A percentile compares a stretch with the other conserved stretches of the same genome.
Evolutionary conservation across 1,140 invertebrate genomes (phyloP).

Genomic region (Geopemphigus sp.): DNA sequence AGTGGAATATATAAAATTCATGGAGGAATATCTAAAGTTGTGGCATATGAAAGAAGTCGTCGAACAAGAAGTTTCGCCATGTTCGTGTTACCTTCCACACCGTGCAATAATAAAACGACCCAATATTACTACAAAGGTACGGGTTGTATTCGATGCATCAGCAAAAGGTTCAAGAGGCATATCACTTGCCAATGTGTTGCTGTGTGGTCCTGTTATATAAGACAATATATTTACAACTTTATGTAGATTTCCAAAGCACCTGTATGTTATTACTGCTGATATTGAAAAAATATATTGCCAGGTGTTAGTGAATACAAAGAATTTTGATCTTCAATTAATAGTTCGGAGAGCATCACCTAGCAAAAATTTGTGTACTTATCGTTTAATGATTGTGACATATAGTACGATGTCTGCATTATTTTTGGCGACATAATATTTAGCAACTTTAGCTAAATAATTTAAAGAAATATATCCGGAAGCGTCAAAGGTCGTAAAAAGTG

Average conservation of each 20-base stretch:
- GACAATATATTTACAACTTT: conserved; percentile 54
- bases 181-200: conserved; percentile 55
- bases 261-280: conserved; percentile 55
- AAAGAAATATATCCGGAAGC: conserved; percentile 51
- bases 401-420: conserved; percentile 54
- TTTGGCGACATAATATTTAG: conserved; percentile 54
- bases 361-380: conserved; percentile 54
- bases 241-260: conserved; percentile 53
- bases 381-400: conserved; percentile 48
- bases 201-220: conserved; percentile 52
- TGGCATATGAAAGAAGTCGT: not conserved
- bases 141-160: conserved; percentile 56
- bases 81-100: conserved; percentile 53
- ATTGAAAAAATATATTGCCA: conserved; percentile 52
- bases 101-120: conserved; percentile 52
- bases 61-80: not conserved
- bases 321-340: conserved; percentile 53
- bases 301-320: conserved; percentile 53
- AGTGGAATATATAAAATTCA: not conserved
- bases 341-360: conserved; percentile 52
- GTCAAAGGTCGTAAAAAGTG: not conserved
- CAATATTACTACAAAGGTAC: not conserved
- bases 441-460: conserved; percentile 55
- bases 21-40: not conserved
- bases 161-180: conserved; percentile 51